Base-by-base conservation (phyloP, 23 tunicate species). In the Botrylloides violaceus region DNA sequence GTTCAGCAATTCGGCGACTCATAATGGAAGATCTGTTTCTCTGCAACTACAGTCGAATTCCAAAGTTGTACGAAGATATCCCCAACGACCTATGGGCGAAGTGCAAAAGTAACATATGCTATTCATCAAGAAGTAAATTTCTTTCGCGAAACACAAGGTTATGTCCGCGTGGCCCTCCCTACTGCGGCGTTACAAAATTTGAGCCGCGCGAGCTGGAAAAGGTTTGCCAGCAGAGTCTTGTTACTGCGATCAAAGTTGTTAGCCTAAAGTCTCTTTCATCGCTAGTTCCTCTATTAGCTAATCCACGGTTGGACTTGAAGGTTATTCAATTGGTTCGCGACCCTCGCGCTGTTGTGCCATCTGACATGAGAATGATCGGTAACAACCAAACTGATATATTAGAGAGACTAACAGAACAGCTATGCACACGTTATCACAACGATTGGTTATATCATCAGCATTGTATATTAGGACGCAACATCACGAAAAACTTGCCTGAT, bases 301-400 rank as follows among this genome's bases (percentile, higher is more conserved):
- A 49, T 55, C 61, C 65, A 1, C 25, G 37, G 2, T 4, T 34
- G 71, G 76, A 73, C 49, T 20, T 81, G 18, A 81, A 81, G 53
- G 82, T 83, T 2, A 48, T 83, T 29, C 89, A 83, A 36, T 71
- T 83, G 34, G 77, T 77, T 2, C 70, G 89, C 29, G 89, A 83
- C 70, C 89, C 89, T 19, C 66, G 89, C 19, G 82, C 82, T 0
- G 78, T 77, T 5, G 58, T 80, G 48, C 55, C 70, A 57, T 83
- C 89, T 2, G 68, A 80, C 19, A 53, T 38, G 37, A 59, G 56
- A 6, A 37, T 79, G 32, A 35, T 33, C 3, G 3, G 33, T 31
- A 6, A 4, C 4, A 63, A 63, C 5, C 35, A 63, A 28, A 63
- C 35, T 3, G 23, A 4, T 4, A 9, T 23, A 58, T 58, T 23